Evolutionary conservation across 2,888 invertebrate genomes (phyloP).

Genomic region (Athalia rosae): DNA sequence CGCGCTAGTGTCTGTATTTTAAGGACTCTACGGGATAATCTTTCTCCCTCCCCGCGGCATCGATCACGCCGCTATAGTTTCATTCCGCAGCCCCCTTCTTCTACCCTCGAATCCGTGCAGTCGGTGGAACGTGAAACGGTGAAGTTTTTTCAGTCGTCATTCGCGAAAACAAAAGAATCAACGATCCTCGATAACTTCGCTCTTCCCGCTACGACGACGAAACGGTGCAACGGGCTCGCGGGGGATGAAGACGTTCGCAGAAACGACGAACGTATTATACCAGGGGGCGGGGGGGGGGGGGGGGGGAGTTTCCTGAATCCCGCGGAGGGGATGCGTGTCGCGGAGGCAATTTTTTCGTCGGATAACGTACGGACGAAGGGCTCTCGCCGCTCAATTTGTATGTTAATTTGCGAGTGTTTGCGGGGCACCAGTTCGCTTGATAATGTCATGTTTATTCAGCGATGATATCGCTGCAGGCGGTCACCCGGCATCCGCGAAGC

Average conservation of each 20-base stretch:
- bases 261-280: slow-evolving; percentile 7
- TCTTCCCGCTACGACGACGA: neutral
- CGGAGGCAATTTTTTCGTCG: slow-evolving; percentile 25
- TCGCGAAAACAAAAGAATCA: no score
- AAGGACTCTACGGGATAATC: neutral
- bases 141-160: no score
- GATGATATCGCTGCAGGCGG: slow-evolving; percentile 67
- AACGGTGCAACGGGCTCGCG: neutral
- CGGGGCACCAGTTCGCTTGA: slow-evolving; percentile 71
- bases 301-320: slow-evolving; percentile 1
- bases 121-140: no score
- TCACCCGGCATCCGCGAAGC: slow-evolving; percentile 43
- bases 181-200: neutral
- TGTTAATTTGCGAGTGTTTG: slow-evolving; percentile 72
- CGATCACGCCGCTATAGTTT: neutral
- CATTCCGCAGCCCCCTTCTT: no score
- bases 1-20: neutral
- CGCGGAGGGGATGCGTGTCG: slow-evolving; percentile 2
- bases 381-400: slow-evolving; percentile 72
- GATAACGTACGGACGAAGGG: slow-evolving; percentile 31
- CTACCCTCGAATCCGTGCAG: no score
- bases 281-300: neutral
- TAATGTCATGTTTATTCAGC: slow-evolving; percentile 74
- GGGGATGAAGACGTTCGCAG: slow-evolving; percentile 34
- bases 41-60: neutral